Base-by-base conservation (phyloP, 2,888 invertebrate genomes). In the Eilema caniola region DNA sequence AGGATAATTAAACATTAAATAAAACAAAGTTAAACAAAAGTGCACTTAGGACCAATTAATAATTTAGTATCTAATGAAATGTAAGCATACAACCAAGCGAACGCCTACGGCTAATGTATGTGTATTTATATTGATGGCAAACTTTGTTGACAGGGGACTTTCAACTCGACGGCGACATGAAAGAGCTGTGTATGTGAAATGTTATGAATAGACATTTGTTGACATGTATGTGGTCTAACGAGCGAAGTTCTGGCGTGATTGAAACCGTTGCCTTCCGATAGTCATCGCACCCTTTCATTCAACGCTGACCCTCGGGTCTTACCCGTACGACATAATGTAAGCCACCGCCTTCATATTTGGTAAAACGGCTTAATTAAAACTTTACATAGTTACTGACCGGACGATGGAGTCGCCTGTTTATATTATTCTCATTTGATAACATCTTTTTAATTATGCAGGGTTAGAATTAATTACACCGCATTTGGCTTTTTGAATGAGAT, bases 351-450 rank as follows among this genome's bases (percentile, higher is more conserved):
- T 84, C 83, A 85, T 86, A 87, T 90, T 87, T 91, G 89, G 89
- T 92, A 90, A 90, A 89, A 90, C 86, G 82, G 85, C 89, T 91
- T 92, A 92, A 92, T 92, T 92, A 92, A 91, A 91, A 92, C 89
- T 90, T 91, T 84, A 82, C 86, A 89, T 90, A 90, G 89, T 91
- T 89, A 82, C 73, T 70, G 80, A 74, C 75, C 75, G 78, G 81
- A 77, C 83, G 85, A 86, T 83, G 78, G 74, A 81, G 72, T 69
- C 59, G 33, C 77, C 79, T 85, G 85, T 84, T 78, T 80, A 74
- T 79, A 78, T 76, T 75, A 70, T 66, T 67, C 62, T 73, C 57
- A 63, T 69, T 74, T 69, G 85, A 86, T 86, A 87, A 82, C 78
- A 83, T 79, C 82, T 74, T 82, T 85, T 85, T 84, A 83, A 81